Percentiles rank a stretch among this genome's conserved stretches.
Conservation (phyloP, 2,888 invertebrate species). For the Xestoiulus laeticollis region DNA sequence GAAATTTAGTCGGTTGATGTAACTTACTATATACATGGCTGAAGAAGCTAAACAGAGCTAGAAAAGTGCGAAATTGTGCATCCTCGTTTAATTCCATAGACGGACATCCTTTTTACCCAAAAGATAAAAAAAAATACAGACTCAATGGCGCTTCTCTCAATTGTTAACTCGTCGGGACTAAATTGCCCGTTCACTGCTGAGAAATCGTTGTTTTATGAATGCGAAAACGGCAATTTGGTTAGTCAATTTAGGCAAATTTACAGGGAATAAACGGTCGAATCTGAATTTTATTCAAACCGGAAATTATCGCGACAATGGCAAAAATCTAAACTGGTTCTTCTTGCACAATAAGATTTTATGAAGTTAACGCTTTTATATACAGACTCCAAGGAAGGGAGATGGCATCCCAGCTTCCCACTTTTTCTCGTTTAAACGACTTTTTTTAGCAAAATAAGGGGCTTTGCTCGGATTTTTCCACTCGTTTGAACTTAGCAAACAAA, state of each 20-base stretch:
- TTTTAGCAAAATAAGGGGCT: slow-evolving; percentile 9
- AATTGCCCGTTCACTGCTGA: neutral
- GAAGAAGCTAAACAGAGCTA: neutral
- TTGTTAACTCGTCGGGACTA: slow-evolving; percentile 4
- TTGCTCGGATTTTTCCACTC: slow-evolving; percentile 39
- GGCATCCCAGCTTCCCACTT: neutral
- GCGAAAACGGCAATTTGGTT: neutral
- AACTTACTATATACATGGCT: too few relatives aligned
- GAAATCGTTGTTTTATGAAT: slow-evolving; percentile 17
- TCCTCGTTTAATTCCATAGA: neutral
- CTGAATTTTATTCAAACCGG: slow-evolving; percentile 39
- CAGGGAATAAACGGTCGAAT: neutral
- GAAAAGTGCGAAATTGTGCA: neutral
- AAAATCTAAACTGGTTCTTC: neutral
- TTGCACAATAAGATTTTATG: neutral
- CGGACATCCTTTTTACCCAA: slow-evolving; percentile 40
- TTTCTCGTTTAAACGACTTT: slow-evolving; percentile 17
- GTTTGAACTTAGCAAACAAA: slow-evolving; percentile 51
- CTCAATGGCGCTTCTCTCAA: neutral
- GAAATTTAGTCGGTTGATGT: neutral
- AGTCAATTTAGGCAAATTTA: slow-evolving; percentile 7
- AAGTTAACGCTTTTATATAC: neutral
- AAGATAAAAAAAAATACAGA: neutral
- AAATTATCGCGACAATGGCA: neutral
- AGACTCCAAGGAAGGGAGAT: neutral